Conservation (phyloP, 2,888 invertebrate species). For the Tribolium freemani region DNA sequence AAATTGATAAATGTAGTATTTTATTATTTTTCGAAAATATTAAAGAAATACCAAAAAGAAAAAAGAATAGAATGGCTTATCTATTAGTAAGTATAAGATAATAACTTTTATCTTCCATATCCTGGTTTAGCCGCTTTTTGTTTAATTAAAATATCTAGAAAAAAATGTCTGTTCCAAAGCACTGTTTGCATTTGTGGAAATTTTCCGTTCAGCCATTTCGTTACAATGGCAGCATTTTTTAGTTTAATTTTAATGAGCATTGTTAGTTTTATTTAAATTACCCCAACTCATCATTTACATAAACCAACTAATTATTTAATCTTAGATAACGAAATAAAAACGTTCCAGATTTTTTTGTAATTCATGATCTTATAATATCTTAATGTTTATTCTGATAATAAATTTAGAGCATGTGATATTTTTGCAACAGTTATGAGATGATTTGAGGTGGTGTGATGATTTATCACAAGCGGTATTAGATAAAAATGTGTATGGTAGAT, state of each 20-base stretch:
- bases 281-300: neutral
- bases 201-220: no score
- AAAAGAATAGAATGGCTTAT: no score
- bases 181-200: no score
- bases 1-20: no score
- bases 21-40: no score
- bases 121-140: no score
- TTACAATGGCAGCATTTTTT: neutral
- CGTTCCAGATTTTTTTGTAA: neutral
- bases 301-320: neutral
- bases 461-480: neutral
- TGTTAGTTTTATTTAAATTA: neutral
- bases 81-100: no score
- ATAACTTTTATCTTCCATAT: no score
- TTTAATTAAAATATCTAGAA: neutral
- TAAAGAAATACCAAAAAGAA: no score
- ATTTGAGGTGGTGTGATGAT: neutral
- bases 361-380: neutral
- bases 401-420: neutral
- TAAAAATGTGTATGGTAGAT: neutral
- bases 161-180: neutral
- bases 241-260: neutral
- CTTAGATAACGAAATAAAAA: neutral
- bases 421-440: neutral
- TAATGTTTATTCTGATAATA: neutral